These are phyloP conservation scores for Steinernema scapterisci DNA, from an alignment of 2,888 invertebrate genomes.

Conservation along the genomic window DNA sequence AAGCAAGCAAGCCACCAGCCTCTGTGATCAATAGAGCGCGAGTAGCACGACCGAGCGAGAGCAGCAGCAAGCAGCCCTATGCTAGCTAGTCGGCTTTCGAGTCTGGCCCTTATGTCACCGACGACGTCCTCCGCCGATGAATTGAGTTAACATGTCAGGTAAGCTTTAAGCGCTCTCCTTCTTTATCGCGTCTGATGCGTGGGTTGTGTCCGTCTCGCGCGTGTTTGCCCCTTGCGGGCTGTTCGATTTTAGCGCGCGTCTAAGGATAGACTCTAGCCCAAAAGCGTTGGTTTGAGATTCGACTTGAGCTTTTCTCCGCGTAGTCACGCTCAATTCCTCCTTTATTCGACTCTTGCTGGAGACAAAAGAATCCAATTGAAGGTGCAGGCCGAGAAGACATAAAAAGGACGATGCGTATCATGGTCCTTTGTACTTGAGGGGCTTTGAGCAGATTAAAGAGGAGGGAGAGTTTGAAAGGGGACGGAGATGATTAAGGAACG, in stretches of 20 bases:
- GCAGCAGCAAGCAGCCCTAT: conserved; percentile 27
- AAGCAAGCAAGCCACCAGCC: no score
- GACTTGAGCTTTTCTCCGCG: no score
- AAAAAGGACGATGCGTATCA: background rate
- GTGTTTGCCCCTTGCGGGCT: no score
- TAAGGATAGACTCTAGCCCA: no score
- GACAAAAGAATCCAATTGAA: no score
- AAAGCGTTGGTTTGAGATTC: no score
- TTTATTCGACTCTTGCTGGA: no score
- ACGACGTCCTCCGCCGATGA: conserved; percentile 26
- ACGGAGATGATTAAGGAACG: background rate
- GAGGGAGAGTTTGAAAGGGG: background rate
- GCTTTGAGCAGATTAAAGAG: background rate
- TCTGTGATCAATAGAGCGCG: conserved; percentile 30
- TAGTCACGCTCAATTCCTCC: no score
- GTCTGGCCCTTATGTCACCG: conserved; percentile 30
- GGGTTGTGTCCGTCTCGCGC: no score
- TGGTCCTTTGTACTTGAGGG: background rate
- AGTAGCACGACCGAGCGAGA: background rate
- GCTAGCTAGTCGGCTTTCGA: conserved; percentile 28
- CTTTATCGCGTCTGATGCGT: background rate
- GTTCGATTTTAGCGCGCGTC: no score
- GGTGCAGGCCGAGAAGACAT: no score
- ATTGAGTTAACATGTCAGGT: conserved; percentile 31
- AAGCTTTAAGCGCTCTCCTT: background rate